Percentiles rank a stretch among this genome's conserved stretches.
These are phyloP conservation scores for Uropetala carovei DNA, from an alignment of 2,888 invertebrate species.

Conservation along the genomic window DNA sequence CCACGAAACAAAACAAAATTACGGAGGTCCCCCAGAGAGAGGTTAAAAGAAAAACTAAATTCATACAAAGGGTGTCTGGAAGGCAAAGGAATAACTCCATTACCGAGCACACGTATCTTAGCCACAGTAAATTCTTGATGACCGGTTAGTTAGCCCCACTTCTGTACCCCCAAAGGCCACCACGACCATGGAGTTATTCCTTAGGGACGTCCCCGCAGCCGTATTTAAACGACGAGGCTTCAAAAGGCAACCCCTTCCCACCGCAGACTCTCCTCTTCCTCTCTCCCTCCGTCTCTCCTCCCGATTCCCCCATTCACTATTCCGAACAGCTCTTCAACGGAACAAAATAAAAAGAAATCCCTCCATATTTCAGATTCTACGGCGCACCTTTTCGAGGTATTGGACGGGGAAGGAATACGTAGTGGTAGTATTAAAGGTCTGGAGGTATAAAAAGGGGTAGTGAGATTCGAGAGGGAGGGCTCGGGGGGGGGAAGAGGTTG, in stretches of 20 bases:
- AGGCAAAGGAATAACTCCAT: background rate
- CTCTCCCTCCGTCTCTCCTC: background rate
- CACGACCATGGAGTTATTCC: background rate
- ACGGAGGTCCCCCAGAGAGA: background rate
- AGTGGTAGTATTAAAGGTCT: slow-evolving; percentile 36
- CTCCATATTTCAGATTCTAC: slow-evolving; percentile 57
- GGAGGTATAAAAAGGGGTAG: slow-evolving; percentile 45
- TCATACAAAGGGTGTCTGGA: background rate
- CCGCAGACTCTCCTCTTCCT: background rate
- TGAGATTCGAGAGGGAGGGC: too few relatives aligned
- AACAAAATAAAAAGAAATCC: slow-evolving; percentile 13
- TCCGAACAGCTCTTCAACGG: background rate
- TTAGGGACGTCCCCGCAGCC: background rate
- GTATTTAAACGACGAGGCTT: slow-evolving; percentile 3
- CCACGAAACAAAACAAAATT: too few relatives aligned
- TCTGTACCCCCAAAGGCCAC: background rate
- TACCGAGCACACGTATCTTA: background rate
- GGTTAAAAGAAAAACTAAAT: background rate
- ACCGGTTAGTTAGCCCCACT: slow-evolving; percentile 12
- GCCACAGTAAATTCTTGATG: background rate
- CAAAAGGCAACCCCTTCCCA: background rate
- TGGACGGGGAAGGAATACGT: slow-evolving; percentile 58
- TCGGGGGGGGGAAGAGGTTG: background rate
- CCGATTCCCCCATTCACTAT: background rate
- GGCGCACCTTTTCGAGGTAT: slow-evolving; percentile 53